phyloP scores from a whole-genome alignment of 2,888 invertebrate genomes.

The Lasioglossum marginatum region DNA sequence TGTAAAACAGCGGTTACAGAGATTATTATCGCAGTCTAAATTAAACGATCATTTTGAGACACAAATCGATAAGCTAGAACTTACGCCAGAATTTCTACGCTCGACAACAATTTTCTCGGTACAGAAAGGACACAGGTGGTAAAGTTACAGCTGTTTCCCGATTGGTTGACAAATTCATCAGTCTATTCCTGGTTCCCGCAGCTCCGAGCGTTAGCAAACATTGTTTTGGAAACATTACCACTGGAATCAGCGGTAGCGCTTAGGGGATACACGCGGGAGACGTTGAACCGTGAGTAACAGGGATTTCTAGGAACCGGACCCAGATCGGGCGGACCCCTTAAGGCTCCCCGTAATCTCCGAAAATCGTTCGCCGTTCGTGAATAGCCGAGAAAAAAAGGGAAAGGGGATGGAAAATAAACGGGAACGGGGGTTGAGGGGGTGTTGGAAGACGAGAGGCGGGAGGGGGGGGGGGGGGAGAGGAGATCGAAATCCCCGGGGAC shows the following conservation, averaged over 20 bases:
- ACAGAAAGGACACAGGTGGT: not conserved
- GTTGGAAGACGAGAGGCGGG: not conserved
- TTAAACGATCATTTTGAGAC: not conserved
- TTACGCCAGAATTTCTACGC: not conserved
- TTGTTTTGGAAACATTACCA: too few species aligned
- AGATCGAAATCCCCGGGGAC: constrained; percentile 15
- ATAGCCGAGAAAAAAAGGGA: not conserved
- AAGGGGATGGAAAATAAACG: constrained; percentile 10
- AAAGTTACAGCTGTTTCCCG: not conserved
- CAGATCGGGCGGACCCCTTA: not conserved
- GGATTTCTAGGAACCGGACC: not conserved
- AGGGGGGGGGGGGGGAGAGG: not conserved
- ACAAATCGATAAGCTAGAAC: not conserved
- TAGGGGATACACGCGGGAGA: not conserved
- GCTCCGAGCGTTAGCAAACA: not conserved
- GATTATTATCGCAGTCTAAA: not conserved
- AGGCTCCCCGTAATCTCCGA: not conserved
- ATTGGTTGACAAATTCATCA: not conserved
- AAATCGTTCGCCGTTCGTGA: not conserved
- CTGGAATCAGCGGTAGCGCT: not conserved
- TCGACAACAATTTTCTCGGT: not conserved
- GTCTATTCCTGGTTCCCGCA: not conserved
- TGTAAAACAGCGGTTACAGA: not conserved
- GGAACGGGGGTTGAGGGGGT: not conserved
- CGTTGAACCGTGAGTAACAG: not conserved